phyloP scores from a whole-genome alignment of 2,888 invertebrate genomes.

The Slavum lentiscoides region DNA sequence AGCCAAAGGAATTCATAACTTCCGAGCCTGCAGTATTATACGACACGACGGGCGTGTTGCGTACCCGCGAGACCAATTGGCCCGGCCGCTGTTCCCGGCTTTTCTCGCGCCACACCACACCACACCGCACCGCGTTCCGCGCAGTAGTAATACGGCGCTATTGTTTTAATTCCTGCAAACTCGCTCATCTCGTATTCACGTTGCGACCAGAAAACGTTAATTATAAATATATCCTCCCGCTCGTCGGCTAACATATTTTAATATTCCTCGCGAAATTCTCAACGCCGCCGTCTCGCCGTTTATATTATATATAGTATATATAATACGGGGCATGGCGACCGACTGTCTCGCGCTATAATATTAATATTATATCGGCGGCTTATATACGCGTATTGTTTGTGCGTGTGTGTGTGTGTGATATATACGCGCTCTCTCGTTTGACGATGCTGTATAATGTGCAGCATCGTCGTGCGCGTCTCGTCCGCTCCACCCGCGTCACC shows the following conservation, averaged over 20 bases:
- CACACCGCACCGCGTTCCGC: not conserved
- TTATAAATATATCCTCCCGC: slow-evolving; percentile 37
- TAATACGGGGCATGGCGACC: no score
- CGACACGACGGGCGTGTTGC: not conserved
- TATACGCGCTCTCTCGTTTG: not conserved
- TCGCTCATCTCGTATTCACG: slow-evolving; percentile 49
- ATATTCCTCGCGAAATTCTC: not conserved
- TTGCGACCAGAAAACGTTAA: slow-evolving; percentile 34
- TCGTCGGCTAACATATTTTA: not conserved
- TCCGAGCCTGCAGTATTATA: not conserved
- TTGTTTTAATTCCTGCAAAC: slow-evolving; percentile 48
- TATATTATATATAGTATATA: no score
- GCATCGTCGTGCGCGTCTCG: no score
- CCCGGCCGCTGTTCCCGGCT: not conserved
- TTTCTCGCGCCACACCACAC: not conserved
- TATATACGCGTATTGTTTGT: no score
- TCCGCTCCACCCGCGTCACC: no score
- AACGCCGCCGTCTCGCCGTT: no score
- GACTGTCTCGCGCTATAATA: no score
- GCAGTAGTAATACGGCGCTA: slow-evolving; percentile 29
- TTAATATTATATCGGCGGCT: not conserved
- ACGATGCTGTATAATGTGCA: not conserved
- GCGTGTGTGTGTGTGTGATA: no score
- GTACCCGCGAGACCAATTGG: slow-evolving; percentile 50
- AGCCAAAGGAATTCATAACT: slow-evolving; percentile 45